Conservation (phyloP, 2,888 invertebrate genomes). For the Cephalotes varians region DNA sequence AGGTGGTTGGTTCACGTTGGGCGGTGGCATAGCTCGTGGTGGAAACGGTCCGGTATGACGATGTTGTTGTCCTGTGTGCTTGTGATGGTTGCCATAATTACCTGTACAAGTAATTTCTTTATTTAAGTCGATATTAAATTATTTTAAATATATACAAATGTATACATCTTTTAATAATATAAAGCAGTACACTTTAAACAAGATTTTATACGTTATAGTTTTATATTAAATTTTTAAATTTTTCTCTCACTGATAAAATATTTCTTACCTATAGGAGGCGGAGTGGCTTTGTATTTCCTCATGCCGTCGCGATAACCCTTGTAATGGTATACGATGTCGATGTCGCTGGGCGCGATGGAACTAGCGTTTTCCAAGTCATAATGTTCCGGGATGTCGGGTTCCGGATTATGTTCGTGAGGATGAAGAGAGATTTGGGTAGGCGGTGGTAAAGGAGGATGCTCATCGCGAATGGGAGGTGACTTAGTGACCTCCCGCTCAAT, state of each 20-base stretch:
- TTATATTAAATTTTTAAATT: not conserved
- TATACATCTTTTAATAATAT: not conserved
- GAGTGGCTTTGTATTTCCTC: slow-evolving; percentile 95
- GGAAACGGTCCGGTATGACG: slow-evolving; percentile 90
- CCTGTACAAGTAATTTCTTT: slow-evolving; percentile 75
- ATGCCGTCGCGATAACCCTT: slow-evolving; percentile 97
- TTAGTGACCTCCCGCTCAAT: slow-evolving; percentile 96
- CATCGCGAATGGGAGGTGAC: slow-evolving; percentile 93
- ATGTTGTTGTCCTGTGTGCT: slow-evolving; percentile 90
- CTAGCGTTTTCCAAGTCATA: slow-evolving; percentile 99
- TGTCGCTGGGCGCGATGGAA: slow-evolving; percentile 98
- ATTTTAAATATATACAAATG: not conserved
- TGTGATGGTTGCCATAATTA: slow-evolving; percentile 91
- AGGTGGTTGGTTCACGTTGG: slow-evolving; percentile 90
- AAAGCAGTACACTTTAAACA: not conserved
- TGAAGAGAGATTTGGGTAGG: slow-evolving; percentile 91
- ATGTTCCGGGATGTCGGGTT: slow-evolving; percentile 95
- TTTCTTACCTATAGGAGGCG: slow-evolving; percentile 89
- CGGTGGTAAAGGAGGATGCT: slow-evolving; percentile 93
- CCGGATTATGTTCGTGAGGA: slow-evolving; percentile 90
- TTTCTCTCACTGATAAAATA: not conserved
- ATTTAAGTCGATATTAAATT: not conserved
- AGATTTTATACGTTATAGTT: too few relatives aligned
- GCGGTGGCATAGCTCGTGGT: slow-evolving; percentile 89
- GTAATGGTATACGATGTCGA: slow-evolving; percentile 98